A percentile compares a stretch with the other conserved stretches of the same genome.
Conservation (phyloP, 2,888 invertebrate species). For the Limnephilus lunatus region DNA sequence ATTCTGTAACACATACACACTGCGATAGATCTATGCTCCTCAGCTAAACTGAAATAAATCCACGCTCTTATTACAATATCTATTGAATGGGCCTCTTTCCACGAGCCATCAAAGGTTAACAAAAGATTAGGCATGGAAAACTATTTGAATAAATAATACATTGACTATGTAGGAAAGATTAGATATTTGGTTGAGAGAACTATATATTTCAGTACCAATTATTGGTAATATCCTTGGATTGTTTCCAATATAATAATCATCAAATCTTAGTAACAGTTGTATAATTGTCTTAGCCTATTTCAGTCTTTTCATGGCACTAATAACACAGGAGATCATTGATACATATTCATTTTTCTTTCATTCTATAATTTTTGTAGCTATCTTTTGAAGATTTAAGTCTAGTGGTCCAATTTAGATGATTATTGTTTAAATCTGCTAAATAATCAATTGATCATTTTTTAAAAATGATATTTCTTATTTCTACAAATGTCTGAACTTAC, state of each 20-base stretch:
- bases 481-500: neutral
- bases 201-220: constrained; percentile 29
- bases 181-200: constrained; percentile 9
- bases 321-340: constrained; percentile 64
- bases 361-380: constrained; percentile 54
- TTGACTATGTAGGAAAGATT: neutral
- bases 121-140: neutral
- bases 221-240: constrained; percentile 42
- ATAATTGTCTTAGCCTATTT: constrained; percentile 62
- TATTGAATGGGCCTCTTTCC: neutral
- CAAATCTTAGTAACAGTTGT: constrained; percentile 60
- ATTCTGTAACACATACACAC: neutral
- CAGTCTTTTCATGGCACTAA: constrained; percentile 66
- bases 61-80: neutral
- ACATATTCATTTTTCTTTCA: constrained; percentile 31
- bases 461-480: constrained; percentile 2
- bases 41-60: neutral
- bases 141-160: neutral
- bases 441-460: neutral
- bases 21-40: neutral
- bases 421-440: constrained; percentile 44
- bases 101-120: neutral
- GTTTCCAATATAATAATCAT: constrained; percentile 53
- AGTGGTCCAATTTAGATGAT: constrained; percentile 61
- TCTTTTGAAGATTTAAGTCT: constrained; percentile 55